Evolutionary conservation across 2,797 vertebrate genomes (phyloP).

Genomic region (Erithacus rubecula): DNA sequence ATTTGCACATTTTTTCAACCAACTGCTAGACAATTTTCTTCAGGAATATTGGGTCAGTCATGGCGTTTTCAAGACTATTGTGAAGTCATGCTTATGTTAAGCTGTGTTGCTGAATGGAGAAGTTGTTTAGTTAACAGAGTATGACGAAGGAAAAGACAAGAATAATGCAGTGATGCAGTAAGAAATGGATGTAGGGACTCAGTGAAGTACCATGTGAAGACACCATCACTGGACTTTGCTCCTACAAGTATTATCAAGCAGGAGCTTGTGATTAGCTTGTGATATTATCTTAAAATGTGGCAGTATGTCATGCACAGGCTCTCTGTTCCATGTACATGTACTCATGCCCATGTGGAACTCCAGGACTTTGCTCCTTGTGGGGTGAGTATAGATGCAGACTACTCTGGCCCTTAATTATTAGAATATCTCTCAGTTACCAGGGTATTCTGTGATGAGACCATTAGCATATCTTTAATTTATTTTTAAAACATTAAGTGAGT

Average conservation of each 20-base stretch:
- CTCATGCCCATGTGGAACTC: neutral
- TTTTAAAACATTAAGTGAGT: neutral
- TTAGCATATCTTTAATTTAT: neutral
- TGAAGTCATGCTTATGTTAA: neutral
- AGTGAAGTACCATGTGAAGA: neutral
- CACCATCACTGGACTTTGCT: neutral
- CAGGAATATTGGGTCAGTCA: neutral
- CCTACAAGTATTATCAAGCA: neutral
- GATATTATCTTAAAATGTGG: neutral
- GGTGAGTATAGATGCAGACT: neutral
- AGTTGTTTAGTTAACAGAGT: neutral
- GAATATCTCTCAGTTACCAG: neutral
- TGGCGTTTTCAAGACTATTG: neutral
- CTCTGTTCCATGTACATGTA: neutral
- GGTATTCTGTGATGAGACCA: neutral
- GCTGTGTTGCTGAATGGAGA: neutral
- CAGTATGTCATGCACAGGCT: neutral
- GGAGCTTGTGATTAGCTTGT: neutral
- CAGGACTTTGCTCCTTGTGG: rapidly evolving
- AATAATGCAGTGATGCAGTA: neutral
- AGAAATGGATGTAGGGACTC: neutral
- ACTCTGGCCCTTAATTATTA: neutral
- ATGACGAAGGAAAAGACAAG: neutral
- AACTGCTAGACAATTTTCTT: neutral
- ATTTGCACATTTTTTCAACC: neutral